Evolutionary conservation across 2,113 vertebrate genomes (phyloP), one percentile per base, ranked within the genome.

Genomic region (Capra hircus): DNA sequence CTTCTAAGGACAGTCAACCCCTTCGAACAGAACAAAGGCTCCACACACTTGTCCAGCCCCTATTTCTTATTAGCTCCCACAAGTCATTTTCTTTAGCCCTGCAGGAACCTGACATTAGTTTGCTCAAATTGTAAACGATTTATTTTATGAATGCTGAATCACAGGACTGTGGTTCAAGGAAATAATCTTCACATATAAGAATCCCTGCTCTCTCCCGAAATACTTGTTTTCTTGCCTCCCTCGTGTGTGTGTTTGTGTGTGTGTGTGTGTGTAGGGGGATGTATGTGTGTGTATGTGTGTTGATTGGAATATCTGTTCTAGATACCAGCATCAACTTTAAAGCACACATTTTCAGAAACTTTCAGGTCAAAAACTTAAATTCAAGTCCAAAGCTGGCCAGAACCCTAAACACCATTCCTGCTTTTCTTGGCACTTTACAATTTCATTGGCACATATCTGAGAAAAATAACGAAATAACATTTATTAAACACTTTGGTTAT

Each of bases 131-230:
- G 96, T 98, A 98, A 97, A 98, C 98, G 90, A 92, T 64, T 98
- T 98, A 98, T 97, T 97, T 98, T 96, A 97, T 98, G 98, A 98
- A 98, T 97, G 97, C 97, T 98, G 97, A 98, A 97, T 98, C 97
- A 98, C 27, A 97, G 94, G 97, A 98, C 97, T 81, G 87, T 15
- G 81, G 94, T 89, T 97, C 96, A 98, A 98, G 98, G 97, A 98
- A 98, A 98, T 97, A 98, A 23, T 95, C 97, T 95, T 95, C 98
- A 96, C 92, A 93, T 94, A 36, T 96, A 97, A 98, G 97, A 98
- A 96, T 57, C 97, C 97, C 93, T 96, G 80, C 94, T 67, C 52
- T 25, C 74, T 52, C 27, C 57, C 27, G 28, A 80, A 55, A 48
- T 15, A 53, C 64, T 57, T 62, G 7, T 90, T 93, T 84, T 53